phyloP scores from a whole-genome alignment of 2,797 vertebrate species.

The Rhinophrynus dorsalis region DNA sequence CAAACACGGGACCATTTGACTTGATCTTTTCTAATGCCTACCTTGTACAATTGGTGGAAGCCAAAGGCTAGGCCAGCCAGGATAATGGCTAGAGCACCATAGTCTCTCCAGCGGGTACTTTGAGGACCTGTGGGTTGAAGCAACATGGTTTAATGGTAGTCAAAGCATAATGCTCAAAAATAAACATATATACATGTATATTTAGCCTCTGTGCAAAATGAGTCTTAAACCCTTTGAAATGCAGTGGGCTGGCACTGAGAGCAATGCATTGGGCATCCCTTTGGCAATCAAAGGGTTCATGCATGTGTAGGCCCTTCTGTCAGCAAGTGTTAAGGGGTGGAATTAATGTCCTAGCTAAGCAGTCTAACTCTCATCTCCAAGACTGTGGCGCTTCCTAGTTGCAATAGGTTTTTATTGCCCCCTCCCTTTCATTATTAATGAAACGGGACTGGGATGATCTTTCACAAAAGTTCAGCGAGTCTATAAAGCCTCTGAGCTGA shows the following conservation, averaged over 20 bases:
- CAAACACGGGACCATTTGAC: too few relatives aligned
- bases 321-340: constrained; percentile 28
- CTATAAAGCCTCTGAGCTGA: constrained; percentile 80
- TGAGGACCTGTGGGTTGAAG: constrained; percentile 67
- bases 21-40: too few relatives aligned
- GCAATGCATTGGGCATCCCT: too few relatives aligned
- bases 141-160: not conserved
- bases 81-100: constrained; percentile 89
- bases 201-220: too few relatives aligned
- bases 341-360: not conserved
- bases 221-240: too few relatives aligned
- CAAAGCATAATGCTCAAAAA: too few relatives aligned
- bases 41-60: constrained; percentile 95
- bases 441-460: constrained; percentile 81
- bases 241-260: too few relatives aligned
- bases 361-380: constrained; percentile 18
- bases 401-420: constrained; percentile 71
- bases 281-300: not conserved
- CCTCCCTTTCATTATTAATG: constrained; percentile 83
- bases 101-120: constrained; percentile 92
- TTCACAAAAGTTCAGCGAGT: constrained; percentile 82
- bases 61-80: constrained; percentile 92
- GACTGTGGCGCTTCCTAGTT: constrained; percentile 15
- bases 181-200: too few relatives aligned
- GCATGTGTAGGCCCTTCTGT: too few relatives aligned